Base-by-base conservation (phyloP, 2,888 invertebrate genomes). In the Ferrisia virgata region DNA sequence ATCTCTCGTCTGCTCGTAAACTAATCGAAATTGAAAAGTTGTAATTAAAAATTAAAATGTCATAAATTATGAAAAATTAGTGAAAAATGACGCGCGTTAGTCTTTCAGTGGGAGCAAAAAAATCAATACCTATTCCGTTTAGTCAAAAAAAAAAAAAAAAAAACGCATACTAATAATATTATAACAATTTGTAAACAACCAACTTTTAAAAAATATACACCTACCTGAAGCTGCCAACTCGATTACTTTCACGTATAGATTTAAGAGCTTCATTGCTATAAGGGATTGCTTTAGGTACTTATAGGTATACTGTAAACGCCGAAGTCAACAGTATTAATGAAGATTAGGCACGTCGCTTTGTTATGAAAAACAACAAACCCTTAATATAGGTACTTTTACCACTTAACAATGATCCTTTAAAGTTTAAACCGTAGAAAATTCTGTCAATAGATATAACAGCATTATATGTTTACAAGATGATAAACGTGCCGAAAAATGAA, bases 281-380 rank as follows among this genome's bases (percentile, higher is more conserved):
- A 53, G 22, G 9, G 22, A 47, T 47, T n/a, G 9, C 64, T 2
- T 2, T 25, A 64, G 15, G 5, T 25, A 28, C 13, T 5, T 64
- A 64, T 22, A 40, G 13, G 40, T 13, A 13, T 43, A 64, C 11
- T 11, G 6, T 53, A 53, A 53, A 25, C 33, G 36, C 9, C 36
- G 22, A 76, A 76, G 72, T 36, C 72, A 76, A 76, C 33, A 76
- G 72, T 33, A 28, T 76, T 76, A 36, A 76, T 76, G 36, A 76
- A 76, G 72, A 76, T 76, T 76, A 76, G 36, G 8, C 72, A 76
- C 72, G 72, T 76, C 36, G 72, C 72, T 36, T 76, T 76, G 36
- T 76, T 76, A 18, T 33, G 36, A 31, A 76, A 76, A 76, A 76
- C 36, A 76, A 76, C 72, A 36, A 76, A 76, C 36, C 72, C 72